Base-by-base conservation (phyloP, 1,140 invertebrate genomes). In the Drosophila ercepeae region DNA sequence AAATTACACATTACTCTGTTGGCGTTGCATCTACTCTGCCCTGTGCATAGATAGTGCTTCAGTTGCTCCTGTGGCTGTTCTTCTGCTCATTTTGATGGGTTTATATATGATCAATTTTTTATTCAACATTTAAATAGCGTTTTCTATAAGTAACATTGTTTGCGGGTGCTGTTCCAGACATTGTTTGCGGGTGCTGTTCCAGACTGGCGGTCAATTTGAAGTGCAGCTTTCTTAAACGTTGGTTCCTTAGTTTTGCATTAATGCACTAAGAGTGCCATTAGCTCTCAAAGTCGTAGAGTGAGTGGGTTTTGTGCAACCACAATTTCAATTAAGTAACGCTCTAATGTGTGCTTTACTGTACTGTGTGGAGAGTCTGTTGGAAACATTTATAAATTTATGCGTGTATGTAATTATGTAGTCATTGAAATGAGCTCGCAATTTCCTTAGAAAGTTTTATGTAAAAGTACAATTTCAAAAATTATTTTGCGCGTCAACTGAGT, bases 91-190 rank as follows among this genome's bases (percentile, higher is more conserved):
- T 8, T 14, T 25, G 34, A 34, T 44, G 45, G 2, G 34, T 48
- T 52, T 23, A 16, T 36, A 44, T 39, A 44, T 67, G 60, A 34
- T 53, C 60, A 32, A 52, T 67, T 55, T 27, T 48, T 13, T 65
- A 16, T 14, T 16, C n/a, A 39, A 68, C 65, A 52, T 72, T 59
- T 59, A 32, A 52, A 53, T 72, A 68, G 60, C 63, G 36, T 57
- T 44, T 44, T 44, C 68, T 68, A 65, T 84, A 83, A 75, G 70
- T 84, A 81, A 76, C 60, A 63, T 77, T 82, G 55, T 44, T 52
- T 75, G 78, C 71, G 63, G 52, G 79, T 84, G 78, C 78, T 83
- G 68, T 84, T 69, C 65, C 79, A 83, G 84, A 74, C 58, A 63
- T 77, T 82, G 55, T 44, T 52, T 75, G 78, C 71, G 63, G 52